Conservation (phyloP, 2,113 vertebrate genomes). For the Promerops cafer region DNA sequence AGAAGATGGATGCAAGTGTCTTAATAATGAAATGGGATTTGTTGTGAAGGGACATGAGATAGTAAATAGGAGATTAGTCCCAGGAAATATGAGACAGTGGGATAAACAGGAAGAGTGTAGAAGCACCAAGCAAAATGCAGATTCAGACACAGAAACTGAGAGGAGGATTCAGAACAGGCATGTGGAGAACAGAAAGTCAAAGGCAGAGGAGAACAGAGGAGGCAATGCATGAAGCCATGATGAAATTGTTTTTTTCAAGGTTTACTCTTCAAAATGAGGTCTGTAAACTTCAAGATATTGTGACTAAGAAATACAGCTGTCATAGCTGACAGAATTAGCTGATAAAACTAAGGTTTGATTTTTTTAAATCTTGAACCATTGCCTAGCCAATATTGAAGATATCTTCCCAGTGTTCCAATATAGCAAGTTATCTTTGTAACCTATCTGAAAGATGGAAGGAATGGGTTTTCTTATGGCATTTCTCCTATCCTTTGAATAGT, state of each 20-base stretch:
- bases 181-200: background rate
- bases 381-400: background rate
- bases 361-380: background rate
- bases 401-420: background rate
- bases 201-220: background rate
- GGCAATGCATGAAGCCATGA: background rate
- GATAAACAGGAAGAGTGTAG: background rate
- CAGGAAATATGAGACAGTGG: background rate
- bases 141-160: background rate
- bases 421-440: background rate
- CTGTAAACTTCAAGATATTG: background rate
- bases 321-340: background rate
- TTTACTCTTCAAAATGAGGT: background rate
- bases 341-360: background rate
- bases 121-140: background rate
- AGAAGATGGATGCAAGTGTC: background rate
- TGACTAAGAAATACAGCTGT: background rate
- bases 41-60: background rate
- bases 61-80: background rate
- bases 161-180: background rate
- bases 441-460: background rate
- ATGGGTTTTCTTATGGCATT: background rate
- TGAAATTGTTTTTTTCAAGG: background rate
- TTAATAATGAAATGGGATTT: background rate
- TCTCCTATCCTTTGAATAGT: background rate